Percentiles rank a stretch among this genome's conserved stretches.
Conservation (phyloP, 2,797 vertebrate species). For the Pantherophis alleghaniensis region DNA sequence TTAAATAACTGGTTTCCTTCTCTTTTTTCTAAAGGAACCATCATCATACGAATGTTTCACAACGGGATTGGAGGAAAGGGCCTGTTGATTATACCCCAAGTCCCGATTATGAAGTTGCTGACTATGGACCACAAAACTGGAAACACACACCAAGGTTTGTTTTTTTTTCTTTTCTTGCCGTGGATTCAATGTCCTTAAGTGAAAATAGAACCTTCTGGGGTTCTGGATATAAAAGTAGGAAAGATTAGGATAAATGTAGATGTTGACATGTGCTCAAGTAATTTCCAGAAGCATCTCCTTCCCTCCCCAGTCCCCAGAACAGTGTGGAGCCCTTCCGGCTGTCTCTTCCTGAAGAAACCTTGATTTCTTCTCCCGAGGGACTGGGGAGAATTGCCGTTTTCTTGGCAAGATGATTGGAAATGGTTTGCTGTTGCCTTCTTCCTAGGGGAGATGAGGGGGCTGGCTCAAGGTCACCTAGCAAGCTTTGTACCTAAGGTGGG, state of each 20-base stretch:
- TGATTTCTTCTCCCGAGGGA: not conserved
- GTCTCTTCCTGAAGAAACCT: not conserved
- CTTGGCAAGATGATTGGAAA: too few species aligned
- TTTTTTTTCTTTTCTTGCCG: not conserved
- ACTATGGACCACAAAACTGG: fast-evolving
- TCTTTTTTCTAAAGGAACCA: conserved; percentile 24
- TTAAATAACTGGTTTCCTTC: not conserved
- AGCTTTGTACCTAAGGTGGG: too few species aligned
- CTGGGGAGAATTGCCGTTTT: not conserved
- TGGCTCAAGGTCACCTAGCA: too few species aligned
- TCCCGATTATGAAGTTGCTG: not conserved
- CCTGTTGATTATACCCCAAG: fast-evolving
- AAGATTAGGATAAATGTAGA: not conserved
- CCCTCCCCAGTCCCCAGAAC: not conserved
- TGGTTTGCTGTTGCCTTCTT: too few species aligned
- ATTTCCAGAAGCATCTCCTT: not conserved
- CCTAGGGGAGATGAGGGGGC: too few species aligned
- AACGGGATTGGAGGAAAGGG: fast-evolving
- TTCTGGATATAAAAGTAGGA: not conserved
- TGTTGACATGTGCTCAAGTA: not conserved
- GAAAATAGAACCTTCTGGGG: not conserved
- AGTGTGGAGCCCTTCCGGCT: not conserved
- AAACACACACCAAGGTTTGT: conserved; percentile 17
- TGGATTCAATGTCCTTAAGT: fast-evolving
- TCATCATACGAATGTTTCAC: fast-evolving